Evolutionary conservation across 2,888 invertebrate genomes (phyloP).

Genomic region (Hofmannophila pseudospretella): DNA sequence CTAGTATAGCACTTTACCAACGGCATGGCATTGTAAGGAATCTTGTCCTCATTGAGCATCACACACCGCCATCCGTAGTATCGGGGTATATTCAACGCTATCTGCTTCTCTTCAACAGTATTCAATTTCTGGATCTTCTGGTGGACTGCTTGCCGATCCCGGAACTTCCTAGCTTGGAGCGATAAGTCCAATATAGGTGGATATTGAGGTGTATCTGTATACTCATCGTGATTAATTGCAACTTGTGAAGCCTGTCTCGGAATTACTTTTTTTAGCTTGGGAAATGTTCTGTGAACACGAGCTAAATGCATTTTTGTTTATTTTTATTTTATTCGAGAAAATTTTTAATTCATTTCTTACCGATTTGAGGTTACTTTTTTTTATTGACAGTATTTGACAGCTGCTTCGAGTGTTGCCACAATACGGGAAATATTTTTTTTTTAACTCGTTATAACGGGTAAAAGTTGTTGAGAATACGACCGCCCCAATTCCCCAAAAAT

Average conservation of each 20-base stretch:
- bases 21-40: slow-evolving; percentile 83
- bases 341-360: not conserved
- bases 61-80: slow-evolving; percentile 87
- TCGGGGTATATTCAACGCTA: slow-evolving; percentile 88
- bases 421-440: too few relatives aligned
- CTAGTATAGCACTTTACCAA: slow-evolving; percentile 87
- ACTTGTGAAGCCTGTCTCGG: slow-evolving; percentile 41
- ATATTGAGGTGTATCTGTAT: slow-evolving; percentile 62
- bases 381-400: too few relatives aligned
- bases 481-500: too few relatives aligned
- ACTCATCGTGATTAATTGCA: slow-evolving; percentile 54
- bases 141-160: slow-evolving; percentile 65
- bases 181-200: slow-evolving; percentile 82
- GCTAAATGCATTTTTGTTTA: slow-evolving; percentile 48
- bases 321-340: not conserved
- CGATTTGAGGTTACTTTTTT: slow-evolving; percentile 4
- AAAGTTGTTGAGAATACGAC: too few relatives aligned
- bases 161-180: slow-evolving; percentile 58
- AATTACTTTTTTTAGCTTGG: slow-evolving; percentile 43
- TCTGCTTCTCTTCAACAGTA: slow-evolving; percentile 90
- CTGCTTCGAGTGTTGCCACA: not conserved
- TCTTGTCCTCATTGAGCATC: slow-evolving; percentile 75
- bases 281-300: slow-evolving; percentile 45
- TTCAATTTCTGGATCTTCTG: slow-evolving; percentile 80
- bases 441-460: too few relatives aligned